phyloP scores from a whole-genome alignment of 2,888 invertebrate genomes.

The Electrophaes corylata region DNA sequence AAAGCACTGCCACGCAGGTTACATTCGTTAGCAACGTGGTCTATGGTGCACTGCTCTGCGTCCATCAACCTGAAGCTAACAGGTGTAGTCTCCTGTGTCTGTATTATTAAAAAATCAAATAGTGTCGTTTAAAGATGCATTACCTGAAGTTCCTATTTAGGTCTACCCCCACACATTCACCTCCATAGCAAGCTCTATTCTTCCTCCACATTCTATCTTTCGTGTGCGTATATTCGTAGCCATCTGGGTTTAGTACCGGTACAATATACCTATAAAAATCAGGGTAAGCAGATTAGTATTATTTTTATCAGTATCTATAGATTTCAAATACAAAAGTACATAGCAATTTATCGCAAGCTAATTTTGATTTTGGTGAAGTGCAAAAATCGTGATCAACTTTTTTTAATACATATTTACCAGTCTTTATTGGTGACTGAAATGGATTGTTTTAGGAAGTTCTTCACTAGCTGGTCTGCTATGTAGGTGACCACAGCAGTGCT shows the following conservation, averaged over 20 bases:
- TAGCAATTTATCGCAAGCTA: no score
- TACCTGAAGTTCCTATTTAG: slow-evolving; percentile 94
- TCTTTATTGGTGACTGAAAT: slow-evolving; percentile 90
- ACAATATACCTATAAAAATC: slow-evolving; percentile 84
- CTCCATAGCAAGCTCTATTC: slow-evolving; percentile 85
- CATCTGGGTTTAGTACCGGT: slow-evolving; percentile 92
- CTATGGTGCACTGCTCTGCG: no score
- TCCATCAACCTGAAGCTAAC: no score
- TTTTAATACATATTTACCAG: no score
- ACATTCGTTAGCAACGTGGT: no score
- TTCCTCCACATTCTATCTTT: slow-evolving; percentile 94
- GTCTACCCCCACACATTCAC: slow-evolving; percentile 90
- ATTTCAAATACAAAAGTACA: no score
- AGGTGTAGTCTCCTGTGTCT: no score
- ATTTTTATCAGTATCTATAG: neutral
- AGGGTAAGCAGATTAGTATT: neutral
- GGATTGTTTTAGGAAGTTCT: slow-evolving; percentile 87
- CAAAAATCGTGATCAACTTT: no score
- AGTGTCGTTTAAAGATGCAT: no score
- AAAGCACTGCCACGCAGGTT: no score
- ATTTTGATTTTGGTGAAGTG: no score
- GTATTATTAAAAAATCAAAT: no score
- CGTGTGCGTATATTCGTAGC: slow-evolving; percentile 94
- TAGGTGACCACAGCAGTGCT: slow-evolving; percentile 91
- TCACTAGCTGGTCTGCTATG: slow-evolving; percentile 88